Evolutionary conservation across 2,797 vertebrate genomes (phyloP).

Genomic region (Danio tinwini): DNA sequence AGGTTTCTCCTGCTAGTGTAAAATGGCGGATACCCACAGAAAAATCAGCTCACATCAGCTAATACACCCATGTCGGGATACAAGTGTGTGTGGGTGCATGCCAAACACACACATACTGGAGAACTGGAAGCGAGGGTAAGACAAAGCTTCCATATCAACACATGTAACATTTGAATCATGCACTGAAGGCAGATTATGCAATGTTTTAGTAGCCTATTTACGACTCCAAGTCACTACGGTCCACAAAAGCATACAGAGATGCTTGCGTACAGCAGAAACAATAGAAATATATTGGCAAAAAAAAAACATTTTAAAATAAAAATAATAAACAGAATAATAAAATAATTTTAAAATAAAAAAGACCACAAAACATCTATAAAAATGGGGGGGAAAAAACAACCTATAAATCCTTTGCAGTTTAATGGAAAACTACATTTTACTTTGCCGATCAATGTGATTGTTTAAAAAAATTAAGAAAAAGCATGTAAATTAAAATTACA

Average conservation of each 20-base stretch:
- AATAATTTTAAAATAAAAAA: not conserved
- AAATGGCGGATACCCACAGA: conserved; percentile 36
- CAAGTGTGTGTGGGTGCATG: conserved; percentile 38
- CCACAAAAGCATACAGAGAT: not conserved
- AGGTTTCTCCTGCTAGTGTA: conserved; percentile 13
- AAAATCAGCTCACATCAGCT: conserved; percentile 33
- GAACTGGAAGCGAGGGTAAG: conserved; percentile 39
- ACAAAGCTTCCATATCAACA: conserved; percentile 24
- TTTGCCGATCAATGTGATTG: no score
- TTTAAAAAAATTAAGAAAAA: no score
- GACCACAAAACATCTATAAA: no score
- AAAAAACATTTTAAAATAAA: not conserved
- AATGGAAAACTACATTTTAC: no score
- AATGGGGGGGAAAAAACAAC: no score
- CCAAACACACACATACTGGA: conserved; percentile 36
- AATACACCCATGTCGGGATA: conserved; percentile 21
- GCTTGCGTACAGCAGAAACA: not conserved
- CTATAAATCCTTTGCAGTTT: no score
- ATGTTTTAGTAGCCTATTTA: not conserved
- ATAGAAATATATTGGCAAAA: not conserved
- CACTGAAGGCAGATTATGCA: not conserved
- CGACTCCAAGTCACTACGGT: not conserved
- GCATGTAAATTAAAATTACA: no score
- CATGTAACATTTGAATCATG: conserved; percentile 16
- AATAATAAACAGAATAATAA: not conserved